Percentiles rank a stretch among this genome's conserved stretches.
phyloP scores from a whole-genome alignment of 2,888 invertebrate species.

The Copidosoma aretas region DNA sequence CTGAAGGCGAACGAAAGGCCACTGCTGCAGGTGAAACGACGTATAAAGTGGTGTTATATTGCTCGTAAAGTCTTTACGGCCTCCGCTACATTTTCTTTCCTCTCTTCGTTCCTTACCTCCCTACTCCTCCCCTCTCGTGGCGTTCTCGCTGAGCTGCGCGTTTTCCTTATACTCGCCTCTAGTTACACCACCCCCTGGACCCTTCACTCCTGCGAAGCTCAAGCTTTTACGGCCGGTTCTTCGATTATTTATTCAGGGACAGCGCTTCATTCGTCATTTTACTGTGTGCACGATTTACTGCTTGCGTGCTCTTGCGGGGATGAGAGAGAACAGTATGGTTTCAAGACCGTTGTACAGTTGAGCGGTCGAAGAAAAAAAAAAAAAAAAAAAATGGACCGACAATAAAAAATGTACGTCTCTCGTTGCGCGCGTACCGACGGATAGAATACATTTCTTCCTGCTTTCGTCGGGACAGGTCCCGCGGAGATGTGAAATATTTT shows the following conservation, averaged over 20 bases:
- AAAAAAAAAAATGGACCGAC: too few species aligned
- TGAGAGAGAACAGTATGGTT: too few species aligned
- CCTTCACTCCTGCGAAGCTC: neutral
- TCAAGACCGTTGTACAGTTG: neutral
- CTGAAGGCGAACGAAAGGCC: conserved; percentile 14
- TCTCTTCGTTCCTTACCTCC: conserved; percentile 21
- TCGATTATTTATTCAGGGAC: conserved; percentile 36
- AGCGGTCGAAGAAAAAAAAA: too few species aligned
- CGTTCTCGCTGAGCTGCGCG: conserved; percentile 7
- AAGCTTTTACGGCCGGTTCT: conserved; percentile 24
- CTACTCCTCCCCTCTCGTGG: neutral
- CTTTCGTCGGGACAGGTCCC: too few species aligned
- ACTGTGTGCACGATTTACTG: too few species aligned
- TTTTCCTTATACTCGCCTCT: conserved; percentile 16
- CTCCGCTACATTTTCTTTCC: conserved; percentile 21
- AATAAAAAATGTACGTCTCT: too few species aligned
- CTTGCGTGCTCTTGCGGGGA: too few species aligned
- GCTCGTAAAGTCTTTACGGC: conserved; percentile 36
- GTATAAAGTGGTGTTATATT: conserved; percentile 28
- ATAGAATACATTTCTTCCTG: too few species aligned
- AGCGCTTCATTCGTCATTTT: conserved; percentile 25
- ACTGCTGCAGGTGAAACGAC: conserved; percentile 26
- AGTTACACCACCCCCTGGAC: neutral
- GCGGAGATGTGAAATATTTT: too few species aligned
- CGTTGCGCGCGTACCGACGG: too few species aligned